Evolutionary conservation across 2,113 vertebrate species (phyloP), one percentile per base, ranked within the genome.

Genomic region (Xenopus laevis): DNA sequence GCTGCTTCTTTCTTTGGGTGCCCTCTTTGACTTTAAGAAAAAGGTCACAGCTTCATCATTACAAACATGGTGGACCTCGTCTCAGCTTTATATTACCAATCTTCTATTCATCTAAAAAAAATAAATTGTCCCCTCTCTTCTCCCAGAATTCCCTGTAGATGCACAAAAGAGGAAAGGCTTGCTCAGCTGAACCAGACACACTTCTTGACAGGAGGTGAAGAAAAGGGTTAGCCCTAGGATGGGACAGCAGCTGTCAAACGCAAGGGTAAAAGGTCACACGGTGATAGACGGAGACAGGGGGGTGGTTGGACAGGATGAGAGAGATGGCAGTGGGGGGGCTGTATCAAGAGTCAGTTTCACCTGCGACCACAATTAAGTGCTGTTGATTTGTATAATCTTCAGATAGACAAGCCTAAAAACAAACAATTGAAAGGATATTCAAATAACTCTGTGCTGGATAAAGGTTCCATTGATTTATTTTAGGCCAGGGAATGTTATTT

Each of bases 91-190:
- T 33, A 55, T 71, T 55, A 59, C 74, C 40, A 52, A 46, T 11
- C 50, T 18, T 10, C 40, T 27, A 33, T 77, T 71, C 55, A 71
- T 70, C 68, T 77, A 20, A 33, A 64, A 47, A 11, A 64, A 47
- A 15, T 66, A 77, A 55, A 53, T 65, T 50, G 64, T 78, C 68
- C 65, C 75, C 61, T 21, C 6, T 40, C 33, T 40, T 65, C 68
- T 58, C 46, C 33, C 53, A 71, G 61, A 46, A 77, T 65, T 71
- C 68, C 75, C 63, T 27, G 65, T 65, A 68, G 68, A 78, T 30
- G 58, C 64, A 61, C n/a, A 18, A 63, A 71, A 58, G 66, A 20
- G 11, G 8, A 50, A 76, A 69, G 73, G 59, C 73, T 58, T 33
- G 52, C 61, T 71, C 68, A 71, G 18, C 61, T 71, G 60, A 46